phyloP scores from a whole-genome alignment of 2,888 invertebrate species.

The Sisyra nigra region DNA sequence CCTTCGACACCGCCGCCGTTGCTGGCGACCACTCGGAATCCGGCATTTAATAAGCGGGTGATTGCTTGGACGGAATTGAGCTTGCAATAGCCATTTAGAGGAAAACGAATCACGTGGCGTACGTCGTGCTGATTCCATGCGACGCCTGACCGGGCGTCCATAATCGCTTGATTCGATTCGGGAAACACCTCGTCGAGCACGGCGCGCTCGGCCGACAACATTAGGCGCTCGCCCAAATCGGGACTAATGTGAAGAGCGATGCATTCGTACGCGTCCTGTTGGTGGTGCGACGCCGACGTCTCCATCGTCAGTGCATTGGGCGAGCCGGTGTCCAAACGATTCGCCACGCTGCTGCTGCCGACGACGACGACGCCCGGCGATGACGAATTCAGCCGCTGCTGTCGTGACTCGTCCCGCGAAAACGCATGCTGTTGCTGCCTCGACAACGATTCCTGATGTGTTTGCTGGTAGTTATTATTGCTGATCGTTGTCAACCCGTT shows the following conservation, averaged over 20 bases:
- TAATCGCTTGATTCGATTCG: conserved; percentile 60
- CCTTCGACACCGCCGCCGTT: conserved; percentile 79
- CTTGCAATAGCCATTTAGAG: conserved; percentile 78
- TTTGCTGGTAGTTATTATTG: conserved; percentile 14
- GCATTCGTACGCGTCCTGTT: conserved; percentile 48
- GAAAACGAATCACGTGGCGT: conserved; percentile 69
- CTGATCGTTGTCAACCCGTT: conserved; percentile 28
- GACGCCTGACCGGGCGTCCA: conserved; percentile 63
- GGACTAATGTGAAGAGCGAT: conserved; percentile 67
- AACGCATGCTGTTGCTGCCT: not conserved
- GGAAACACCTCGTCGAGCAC: conserved; percentile 62
- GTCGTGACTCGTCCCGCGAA: not conserved
- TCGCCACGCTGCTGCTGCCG: conserved; percentile 8
- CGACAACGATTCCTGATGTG: conserved; percentile 7
- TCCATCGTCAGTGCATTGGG: conserved; percentile 10
- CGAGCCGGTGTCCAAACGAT: too few species aligned
- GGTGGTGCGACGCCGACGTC: conserved; percentile 12
- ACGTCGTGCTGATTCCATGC: conserved; percentile 71
- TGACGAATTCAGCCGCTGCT: conserved; percentile 11
- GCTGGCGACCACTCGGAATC: conserved; percentile 64
- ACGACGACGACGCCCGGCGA: conserved; percentile 12
- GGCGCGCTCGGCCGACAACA: conserved; percentile 64
- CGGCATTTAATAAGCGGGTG: conserved; percentile 60
- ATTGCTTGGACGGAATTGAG: conserved; percentile 80
- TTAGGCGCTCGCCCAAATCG: conserved; percentile 63